Percentiles rank a stretch among this genome's conserved stretches.
Evolutionary conservation across 2,888 invertebrate genomes (phyloP).

Genomic region (Leucoptera coffeella): DNA sequence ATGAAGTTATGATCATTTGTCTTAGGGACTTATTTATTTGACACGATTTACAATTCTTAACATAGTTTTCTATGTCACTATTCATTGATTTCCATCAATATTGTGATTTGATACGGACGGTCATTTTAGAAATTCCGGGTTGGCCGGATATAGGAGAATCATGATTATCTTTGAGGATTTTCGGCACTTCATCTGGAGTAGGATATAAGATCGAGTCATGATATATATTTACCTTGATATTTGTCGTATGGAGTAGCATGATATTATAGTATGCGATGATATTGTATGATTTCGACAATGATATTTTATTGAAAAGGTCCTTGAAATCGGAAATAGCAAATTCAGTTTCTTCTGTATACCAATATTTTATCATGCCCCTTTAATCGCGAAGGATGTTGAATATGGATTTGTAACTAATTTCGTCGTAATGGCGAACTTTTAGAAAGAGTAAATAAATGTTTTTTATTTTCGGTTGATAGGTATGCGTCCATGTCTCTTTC

Average conservation of each 20-base stretch:
- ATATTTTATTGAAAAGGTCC: constrained; percentile 1
- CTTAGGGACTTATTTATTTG: not conserved
- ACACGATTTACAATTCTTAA: not conserved
- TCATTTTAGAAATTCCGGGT: not conserved
- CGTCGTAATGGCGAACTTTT: not conserved
- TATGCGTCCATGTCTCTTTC: no score
- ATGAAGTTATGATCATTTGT: constrained; percentile 1
- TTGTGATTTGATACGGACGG: not conserved
- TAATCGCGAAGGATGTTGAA: constrained; percentile 1
- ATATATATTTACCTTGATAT: no score
- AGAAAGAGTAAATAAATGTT: no score
- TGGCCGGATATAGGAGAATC: not conserved
- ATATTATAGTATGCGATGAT: not conserved
- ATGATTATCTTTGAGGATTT: not conserved
- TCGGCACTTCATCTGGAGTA: not conserved
- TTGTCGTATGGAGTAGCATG: not conserved
- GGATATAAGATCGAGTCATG: not conserved
- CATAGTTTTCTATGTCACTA: not conserved
- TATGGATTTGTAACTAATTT: not conserved
- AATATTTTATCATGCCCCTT: no score
- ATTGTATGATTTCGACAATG: not conserved
- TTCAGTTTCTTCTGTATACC: constrained; percentile 1
- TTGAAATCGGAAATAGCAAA: constrained; percentile 1
- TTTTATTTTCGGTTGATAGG: no score
- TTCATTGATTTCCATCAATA: not conserved